Conservation (phyloP, 2,113 vertebrate genomes). For the Bubalus kerabau region DNA sequence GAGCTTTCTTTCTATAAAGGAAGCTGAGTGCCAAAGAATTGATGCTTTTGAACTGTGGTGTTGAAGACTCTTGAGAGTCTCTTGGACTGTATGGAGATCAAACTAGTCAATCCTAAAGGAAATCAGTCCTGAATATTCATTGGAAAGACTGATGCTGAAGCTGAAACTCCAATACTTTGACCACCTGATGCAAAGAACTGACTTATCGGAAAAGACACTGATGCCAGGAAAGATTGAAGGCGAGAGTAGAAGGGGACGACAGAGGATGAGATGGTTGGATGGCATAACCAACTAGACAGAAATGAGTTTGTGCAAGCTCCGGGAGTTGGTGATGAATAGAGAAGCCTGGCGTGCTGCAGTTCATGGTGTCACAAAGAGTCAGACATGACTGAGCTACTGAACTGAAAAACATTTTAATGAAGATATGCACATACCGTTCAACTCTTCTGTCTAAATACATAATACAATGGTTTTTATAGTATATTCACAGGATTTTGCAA, state of each 20-base stretch:
- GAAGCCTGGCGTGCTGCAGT: not conserved
- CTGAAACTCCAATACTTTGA: not conserved
- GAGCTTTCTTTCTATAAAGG: not conserved
- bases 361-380: not conserved
- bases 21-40: not conserved
- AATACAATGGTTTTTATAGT: not conserved
- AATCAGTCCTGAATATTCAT: not conserved
- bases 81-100: not conserved
- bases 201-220: not conserved
- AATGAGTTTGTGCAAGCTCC: not conserved
- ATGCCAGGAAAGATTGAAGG: not conserved
- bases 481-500: not conserved
- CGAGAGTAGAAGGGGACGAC: not conserved
- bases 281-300: rapidly evolving
- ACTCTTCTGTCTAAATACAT: not conserved
- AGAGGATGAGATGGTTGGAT: not conserved
- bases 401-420: not conserved
- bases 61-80: not conserved
- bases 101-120: not conserved
- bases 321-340: not conserved
- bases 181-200: not conserved
- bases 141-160: not conserved
- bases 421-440: not conserved
- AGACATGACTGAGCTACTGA: not conserved
- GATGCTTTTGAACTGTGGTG: not conserved